A percentile compares a stretch with the other conserved stretches of the same genome.
Evolutionary conservation across 2,888 invertebrate genomes (phyloP).

Genomic region (Bellardia bayeri): DNA sequence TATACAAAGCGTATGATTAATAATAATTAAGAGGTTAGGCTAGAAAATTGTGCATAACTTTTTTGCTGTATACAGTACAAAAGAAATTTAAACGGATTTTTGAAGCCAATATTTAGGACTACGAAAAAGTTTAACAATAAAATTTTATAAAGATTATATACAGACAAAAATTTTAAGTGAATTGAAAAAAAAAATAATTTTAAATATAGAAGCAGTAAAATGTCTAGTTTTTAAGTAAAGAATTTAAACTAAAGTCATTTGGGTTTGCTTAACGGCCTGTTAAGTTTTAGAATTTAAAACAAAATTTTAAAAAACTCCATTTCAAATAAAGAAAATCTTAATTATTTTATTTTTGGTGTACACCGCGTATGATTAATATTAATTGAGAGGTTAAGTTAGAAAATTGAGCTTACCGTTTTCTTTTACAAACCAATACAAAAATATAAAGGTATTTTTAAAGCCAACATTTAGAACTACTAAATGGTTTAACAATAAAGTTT

Average conservation of each 20-base stretch:
- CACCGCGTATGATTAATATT: slow-evolving; percentile 17
- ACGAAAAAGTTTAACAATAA: background rate
- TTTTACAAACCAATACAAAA: background rate
- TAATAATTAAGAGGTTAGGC: background rate
- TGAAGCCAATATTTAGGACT: background rate
- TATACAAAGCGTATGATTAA: background rate
- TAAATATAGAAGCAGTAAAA: too few species aligned
- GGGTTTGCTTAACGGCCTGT: background rate
- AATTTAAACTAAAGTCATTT: too few species aligned
- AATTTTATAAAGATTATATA: too few species aligned
- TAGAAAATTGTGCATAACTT: too few species aligned
- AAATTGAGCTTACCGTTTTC: background rate
- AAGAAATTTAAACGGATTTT: background rate
- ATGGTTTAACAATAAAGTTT: background rate
- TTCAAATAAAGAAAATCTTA: too few species aligned
- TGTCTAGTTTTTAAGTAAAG: too few species aligned
- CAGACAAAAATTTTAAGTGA: background rate
- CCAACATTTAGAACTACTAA: background rate
- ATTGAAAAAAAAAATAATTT: background rate
- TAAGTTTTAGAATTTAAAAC: background rate
- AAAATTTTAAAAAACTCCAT: background rate
- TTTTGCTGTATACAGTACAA: background rate
- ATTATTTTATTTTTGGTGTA: background rate
- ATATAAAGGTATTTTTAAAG: background rate
- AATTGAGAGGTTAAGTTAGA: background rate